These are phyloP conservation scores for Eupithecia inturbata DNA, from an alignment of 2,888 invertebrate species.

Conservation along the genomic window DNA sequence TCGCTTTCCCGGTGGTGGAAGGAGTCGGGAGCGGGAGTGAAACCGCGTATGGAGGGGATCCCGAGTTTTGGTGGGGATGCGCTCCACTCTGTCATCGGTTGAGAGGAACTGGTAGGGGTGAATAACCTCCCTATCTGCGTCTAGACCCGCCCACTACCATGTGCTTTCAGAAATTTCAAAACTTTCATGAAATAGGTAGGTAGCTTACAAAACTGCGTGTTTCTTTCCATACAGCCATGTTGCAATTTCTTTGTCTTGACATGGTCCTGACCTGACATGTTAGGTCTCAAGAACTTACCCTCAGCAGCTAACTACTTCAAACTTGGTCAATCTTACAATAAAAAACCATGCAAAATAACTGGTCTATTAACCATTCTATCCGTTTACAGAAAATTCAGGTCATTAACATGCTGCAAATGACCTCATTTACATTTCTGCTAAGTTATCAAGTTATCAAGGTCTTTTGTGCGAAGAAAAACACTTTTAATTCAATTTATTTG, in stretches of 20 bases:
- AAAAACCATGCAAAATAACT: neutral
- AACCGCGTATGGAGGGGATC: conserved; percentile 83
- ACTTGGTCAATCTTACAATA: neutral
- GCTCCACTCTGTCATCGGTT: conserved; percentile 72
- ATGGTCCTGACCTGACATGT: neutral
- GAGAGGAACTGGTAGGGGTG: conserved; percentile 81
- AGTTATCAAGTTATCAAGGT: conserved; percentile 6
- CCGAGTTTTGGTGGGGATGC: conserved; percentile 82
- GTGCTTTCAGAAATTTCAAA: conserved; percentile 36
- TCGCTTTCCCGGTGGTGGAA: conserved; percentile 81
- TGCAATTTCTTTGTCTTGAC: conserved; percentile 62
- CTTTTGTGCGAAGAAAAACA: neutral
- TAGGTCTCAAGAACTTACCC: neutral
- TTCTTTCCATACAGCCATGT: conserved; percentile 58
- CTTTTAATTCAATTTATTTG: neutral
- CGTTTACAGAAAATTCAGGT: neutral
- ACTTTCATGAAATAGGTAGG: conserved; percentile 50
- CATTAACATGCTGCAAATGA: conserved; percentile 1
- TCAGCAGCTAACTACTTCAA: no score
- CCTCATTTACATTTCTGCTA: neutral
- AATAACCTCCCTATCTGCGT: conserved; percentile 74
- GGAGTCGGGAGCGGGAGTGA: conserved; percentile 83
- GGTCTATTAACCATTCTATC: neutral
- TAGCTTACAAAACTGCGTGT: conserved; percentile 65
- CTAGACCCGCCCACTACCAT: conserved; percentile 66